phyloP scores from a whole-genome alignment of 1,140 invertebrate genomes.

The Pantala flavescens region DNA sequence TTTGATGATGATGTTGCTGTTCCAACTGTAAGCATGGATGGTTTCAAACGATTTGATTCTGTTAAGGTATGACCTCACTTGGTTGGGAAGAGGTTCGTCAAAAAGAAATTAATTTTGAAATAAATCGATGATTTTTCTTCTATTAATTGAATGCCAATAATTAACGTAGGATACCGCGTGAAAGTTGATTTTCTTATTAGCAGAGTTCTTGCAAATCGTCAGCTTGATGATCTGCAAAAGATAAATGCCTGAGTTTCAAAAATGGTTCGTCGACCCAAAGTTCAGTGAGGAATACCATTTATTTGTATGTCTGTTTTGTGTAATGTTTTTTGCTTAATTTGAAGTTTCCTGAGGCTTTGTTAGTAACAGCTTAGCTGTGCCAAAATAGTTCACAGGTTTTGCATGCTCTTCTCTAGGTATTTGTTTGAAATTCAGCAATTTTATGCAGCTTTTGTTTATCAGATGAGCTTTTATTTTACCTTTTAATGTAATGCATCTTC shows the following conservation, averaged over 20 bases:
- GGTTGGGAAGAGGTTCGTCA: neutral
- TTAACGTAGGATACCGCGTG: no score
- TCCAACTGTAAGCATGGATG: conserved; percentile 32
- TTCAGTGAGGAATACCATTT: neutral
- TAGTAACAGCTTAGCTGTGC: neutral
- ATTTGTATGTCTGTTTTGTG: neutral
- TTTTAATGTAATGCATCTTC: no score
- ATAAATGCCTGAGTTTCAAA: no score
- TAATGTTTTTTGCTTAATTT: neutral
- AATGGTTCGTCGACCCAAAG: neutral
- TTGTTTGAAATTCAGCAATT: neutral
- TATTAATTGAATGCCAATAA: no score
- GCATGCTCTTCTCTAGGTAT: neutral
- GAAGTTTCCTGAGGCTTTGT: no score
- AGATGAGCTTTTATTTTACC: neutral
- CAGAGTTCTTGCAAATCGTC: neutral
- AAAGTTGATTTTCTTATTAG: no score
- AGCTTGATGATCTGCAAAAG: neutral
- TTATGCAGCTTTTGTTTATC: neutral
- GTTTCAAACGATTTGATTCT: conserved; percentile 31
- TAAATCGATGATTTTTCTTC: neutral
- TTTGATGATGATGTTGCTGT: conserved; percentile 51
- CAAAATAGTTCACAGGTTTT: neutral
- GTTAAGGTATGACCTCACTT: conserved; percentile 19
- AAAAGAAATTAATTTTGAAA: neutral